Percentiles rank a stretch among this genome's conserved stretches.
These are phyloP conservation scores for Tachina lurida DNA, from an alignment of 2,888 invertebrate genomes.

Conservation along the genomic window DNA sequence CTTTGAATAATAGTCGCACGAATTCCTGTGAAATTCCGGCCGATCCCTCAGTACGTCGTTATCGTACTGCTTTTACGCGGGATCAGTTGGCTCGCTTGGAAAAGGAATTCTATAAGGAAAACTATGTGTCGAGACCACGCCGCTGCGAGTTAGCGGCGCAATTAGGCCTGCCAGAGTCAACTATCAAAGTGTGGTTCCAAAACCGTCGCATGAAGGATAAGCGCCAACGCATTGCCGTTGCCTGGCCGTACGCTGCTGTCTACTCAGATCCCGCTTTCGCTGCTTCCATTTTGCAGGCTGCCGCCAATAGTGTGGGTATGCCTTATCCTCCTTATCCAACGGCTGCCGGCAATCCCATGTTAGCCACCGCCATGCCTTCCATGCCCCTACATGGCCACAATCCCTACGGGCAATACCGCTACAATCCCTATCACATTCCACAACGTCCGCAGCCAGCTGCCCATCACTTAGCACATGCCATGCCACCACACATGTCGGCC, in stretches of 20 bases:
- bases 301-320: conserved; percentile 88
- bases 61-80: conserved; percentile 97
- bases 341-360: conserved; percentile 84
- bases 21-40: conserved; percentile 81
- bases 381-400: conserved; percentile 83
- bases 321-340: conserved; percentile 86
- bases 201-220: conserved; percentile 90
- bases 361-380: conserved; percentile 83
- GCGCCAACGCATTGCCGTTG: conserved; percentile 95
- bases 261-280: conserved; percentile 97
- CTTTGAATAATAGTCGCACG: conserved; percentile 78
- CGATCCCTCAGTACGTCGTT: conserved; percentile 91
- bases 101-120: conserved; percentile 98
- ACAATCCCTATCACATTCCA: conserved; percentile 84
- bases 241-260: conserved; percentile 97
- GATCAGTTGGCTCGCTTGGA: conserved; percentile 96
- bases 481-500: conserved; percentile 75
- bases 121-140: conserved; percentile 97
- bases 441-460: conserved; percentile 81
- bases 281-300: conserved; percentile 95
- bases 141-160: conserved; percentile 97
- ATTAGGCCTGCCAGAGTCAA: conserved; percentile 96
- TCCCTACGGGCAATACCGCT: conserved; percentile 81
- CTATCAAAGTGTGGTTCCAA: conserved; percentile 99
- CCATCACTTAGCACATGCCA: conserved; percentile 80